phyloP scores from a whole-genome alignment of 2,797 vertebrate species.

The Pangasius larnaudii region DNA sequence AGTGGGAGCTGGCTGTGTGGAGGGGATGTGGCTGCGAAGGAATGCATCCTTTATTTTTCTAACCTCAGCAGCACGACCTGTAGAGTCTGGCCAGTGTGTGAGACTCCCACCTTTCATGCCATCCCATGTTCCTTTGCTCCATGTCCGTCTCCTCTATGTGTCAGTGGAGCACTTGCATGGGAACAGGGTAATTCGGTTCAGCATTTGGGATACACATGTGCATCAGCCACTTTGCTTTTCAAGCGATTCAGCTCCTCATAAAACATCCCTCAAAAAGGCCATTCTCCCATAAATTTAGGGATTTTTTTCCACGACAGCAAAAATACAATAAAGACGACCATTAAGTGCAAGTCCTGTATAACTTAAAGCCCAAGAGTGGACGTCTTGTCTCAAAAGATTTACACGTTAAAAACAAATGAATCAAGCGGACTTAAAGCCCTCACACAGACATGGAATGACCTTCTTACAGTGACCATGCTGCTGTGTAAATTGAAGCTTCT shows the following conservation, averaged over 20 bases:
- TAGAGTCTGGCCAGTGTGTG: conserved; percentile 47
- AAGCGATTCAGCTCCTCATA: neutral
- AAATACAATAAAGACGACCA: conserved; percentile 1
- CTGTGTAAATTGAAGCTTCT: conserved; percentile 3
- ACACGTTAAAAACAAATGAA: conserved; percentile 20
- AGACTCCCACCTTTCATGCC: conserved; percentile 58
- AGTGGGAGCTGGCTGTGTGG: conserved; percentile 58
- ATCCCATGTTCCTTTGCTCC: conserved; percentile 45
- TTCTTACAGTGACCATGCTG: neutral
- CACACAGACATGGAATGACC: neutral
- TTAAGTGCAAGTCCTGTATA: neutral
- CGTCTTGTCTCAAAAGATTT: conserved; percentile 8
- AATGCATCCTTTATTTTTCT: conserved; percentile 74
- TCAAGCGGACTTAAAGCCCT: neutral
- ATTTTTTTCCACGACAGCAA: neutral
- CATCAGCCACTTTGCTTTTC: neutral
- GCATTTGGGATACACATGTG: conserved; percentile 22
- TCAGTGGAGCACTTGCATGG: conserved; percentile 47
- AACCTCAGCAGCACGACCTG: conserved; percentile 63
- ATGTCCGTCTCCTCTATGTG: conserved; percentile 48
- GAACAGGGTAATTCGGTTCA: neutral
- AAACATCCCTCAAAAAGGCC: neutral
- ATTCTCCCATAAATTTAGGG: neutral
- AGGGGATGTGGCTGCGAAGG: conserved; percentile 69
- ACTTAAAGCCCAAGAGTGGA: neutral